A percentile compares a stretch with the other conserved stretches of the same genome.
Evolutionary conservation across 2,888 invertebrate genomes (phyloP).

Genomic region (Osmoderma eremita): DNA sequence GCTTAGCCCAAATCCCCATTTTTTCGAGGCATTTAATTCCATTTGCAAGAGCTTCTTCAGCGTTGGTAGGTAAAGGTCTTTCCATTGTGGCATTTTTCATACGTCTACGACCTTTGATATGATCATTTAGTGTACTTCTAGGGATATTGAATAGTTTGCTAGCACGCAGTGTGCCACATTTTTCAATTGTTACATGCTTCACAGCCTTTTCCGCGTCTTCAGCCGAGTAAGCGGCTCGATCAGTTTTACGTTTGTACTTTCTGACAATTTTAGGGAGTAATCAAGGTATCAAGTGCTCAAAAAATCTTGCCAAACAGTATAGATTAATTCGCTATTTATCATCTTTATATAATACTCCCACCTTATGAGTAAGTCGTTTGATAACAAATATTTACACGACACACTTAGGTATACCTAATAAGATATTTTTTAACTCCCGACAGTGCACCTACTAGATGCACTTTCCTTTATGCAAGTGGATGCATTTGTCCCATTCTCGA

Average conservation of each 20-base stretch:
- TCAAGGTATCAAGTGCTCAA: no score
- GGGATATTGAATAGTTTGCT: conserved; percentile 33
- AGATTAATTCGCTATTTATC: no score
- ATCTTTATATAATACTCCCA: no score
- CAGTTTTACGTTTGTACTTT: conserved; percentile 16
- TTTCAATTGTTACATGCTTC: conserved; percentile 9
- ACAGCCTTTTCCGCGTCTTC: conserved; percentile 3
- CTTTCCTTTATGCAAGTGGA: no score
- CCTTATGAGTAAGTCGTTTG: no score
- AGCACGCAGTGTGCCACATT: conserved; percentile 29
- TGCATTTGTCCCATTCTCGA: no score
- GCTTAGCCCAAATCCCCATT: conserved; percentile 53
- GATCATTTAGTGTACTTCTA: conserved; percentile 36
- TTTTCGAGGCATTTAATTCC: conserved; percentile 48
- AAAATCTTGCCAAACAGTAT: no score
- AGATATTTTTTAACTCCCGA: no score
- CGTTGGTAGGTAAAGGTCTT: neutral
- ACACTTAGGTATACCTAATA: no score
- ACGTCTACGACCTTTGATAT: conserved; percentile 29
- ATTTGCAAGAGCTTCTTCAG: conserved; percentile 1
- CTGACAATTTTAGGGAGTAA: conserved; percentile 13
- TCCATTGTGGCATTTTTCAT: neutral
- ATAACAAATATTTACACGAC: no score
- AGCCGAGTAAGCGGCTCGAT: conserved; percentile 11
- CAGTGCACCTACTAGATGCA: no score